A percentile compares a stretch with the other conserved stretches of the same genome.
phyloP scores from a whole-genome alignment of 2,888 invertebrate species.

The Catocala nupta region DNA sequence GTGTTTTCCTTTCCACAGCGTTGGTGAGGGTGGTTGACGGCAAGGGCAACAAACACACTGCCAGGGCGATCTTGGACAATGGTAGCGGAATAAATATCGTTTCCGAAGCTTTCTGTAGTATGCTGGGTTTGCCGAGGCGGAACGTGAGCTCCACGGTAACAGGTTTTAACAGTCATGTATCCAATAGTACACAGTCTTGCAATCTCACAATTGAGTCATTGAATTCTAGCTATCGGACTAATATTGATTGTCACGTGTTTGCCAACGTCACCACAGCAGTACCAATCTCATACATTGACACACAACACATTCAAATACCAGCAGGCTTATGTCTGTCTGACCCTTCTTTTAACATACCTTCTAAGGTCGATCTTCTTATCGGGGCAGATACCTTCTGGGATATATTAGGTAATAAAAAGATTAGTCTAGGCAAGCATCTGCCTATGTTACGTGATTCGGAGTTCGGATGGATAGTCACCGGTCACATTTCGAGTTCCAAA shows the following conservation, averaged over 20 bases:
- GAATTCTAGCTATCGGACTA: slow-evolving; percentile 17
- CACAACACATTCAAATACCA: too few relatives aligned
- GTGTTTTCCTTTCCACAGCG: slow-evolving; percentile 43
- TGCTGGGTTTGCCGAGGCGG: slow-evolving; percentile 13
- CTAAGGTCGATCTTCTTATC: slow-evolving; percentile 38
- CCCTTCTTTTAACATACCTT: slow-evolving; percentile 38
- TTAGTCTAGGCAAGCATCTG: slow-evolving; percentile 37
- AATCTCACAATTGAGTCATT: slow-evolving; percentile 2
- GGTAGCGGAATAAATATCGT: slow-evolving; percentile 28
- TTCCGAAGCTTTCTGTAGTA: slow-evolving; percentile 5
- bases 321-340: too few relatives aligned
- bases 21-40: slow-evolving; percentile 31
- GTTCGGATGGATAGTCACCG: slow-evolving; percentile 48
- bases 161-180: slow-evolving; percentile 22
- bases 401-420: slow-evolving; percentile 18
- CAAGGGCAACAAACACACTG: slow-evolving; percentile 15
- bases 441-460: slow-evolving; percentile 38
- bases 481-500: slow-evolving; percentile 5
- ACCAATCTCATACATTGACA: too few relatives aligned
- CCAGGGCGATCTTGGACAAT: slow-evolving; percentile 24
- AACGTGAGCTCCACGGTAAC: slow-evolving; percentile 15
- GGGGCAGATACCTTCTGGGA: slow-evolving; percentile 45
- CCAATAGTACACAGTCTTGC: slow-evolving; percentile 12
- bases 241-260: slow-evolving; percentile 24
- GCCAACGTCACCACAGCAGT: too few relatives aligned